Base-by-base conservation (phyloP, 2,888 invertebrate species). In the Brenthis ino region DNA sequence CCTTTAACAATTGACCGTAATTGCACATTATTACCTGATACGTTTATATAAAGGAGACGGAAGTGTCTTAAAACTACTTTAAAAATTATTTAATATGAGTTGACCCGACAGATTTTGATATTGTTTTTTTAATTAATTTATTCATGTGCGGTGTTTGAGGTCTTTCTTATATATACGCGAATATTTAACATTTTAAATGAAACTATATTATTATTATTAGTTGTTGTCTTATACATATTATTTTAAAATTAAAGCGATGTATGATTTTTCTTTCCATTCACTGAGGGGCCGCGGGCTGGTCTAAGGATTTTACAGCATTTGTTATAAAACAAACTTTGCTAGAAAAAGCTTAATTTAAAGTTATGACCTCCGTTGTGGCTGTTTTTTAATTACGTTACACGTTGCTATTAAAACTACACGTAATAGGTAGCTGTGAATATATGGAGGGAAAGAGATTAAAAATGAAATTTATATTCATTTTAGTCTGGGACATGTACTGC, bases 1-100 rank as follows among this genome's bases (percentile, higher is more conserved):
- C 71, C 68, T 67, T 20, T 20, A 20, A 1, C 73, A 73, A 75
- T 75, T 74, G 74, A 72, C 69, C 65, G 61, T 75, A 72, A 75
- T 72, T 69, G 69, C 63, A 72, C 68, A 68, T 72, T 74, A 74
- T 72, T 72, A 71, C 67, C 68, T 61, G 2, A 55, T 61, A 65
- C 56, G 3, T 4, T 53, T n/a, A 12, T 16, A 65, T 68, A 67
- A 55, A 70, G 50, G 11, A 1, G 11, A 20, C 60, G 50, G 63
- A 70, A 58, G 24, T 14, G 64, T 47, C 56, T 16, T 50, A 6
- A 6, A 53, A 51, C 16, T 16, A 6, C 4, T 28, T 28, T 28
- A 28, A 28, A 28, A 28, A 28, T 28, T 28, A 28, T 28, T 28
- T 28, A 28, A 28, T 24, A 24, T 24, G 24, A 24, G 3, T 24